Base-by-base conservation (phyloP, 1,140 invertebrate species). In the Phymastichus coffea region DNA sequence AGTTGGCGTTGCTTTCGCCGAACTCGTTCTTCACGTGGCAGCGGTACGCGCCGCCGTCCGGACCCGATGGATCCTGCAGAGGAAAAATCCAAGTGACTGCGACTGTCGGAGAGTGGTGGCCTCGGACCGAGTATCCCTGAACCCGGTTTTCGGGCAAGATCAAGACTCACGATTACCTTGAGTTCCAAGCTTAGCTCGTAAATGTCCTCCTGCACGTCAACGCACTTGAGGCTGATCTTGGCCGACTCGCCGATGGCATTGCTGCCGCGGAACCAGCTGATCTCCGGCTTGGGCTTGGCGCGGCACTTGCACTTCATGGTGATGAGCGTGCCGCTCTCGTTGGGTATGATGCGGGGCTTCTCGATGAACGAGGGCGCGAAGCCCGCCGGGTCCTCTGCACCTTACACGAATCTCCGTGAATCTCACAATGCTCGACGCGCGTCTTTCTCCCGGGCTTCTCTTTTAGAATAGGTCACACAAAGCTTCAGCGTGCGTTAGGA, bases 1-100 rank as follows among this genome's bases (percentile, higher is more conserved):
- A 84, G 80, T 98, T 99, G 37, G 97, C 97, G 78, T 98, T 99
- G 64, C 94, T 95, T 83, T 99, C 96, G 49, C 97, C 97, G 74
- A 89, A 92, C 77, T 96, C 94, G 77, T 99, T 99, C 77, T 93
- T 88, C 9, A 98, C 95, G 76, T 97, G 91, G 81, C 96, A 98
- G 73, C 95, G 90, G 82, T 99, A 99, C 54, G 94, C 93, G 40
- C 97, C 97, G 72, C 95, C 95, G 81, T 99, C 97, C 61, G 91
- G 87, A 70, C 89, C 92, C 48, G 91, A 85, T 54, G 97, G 97
- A 80, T 98, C 95, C 88, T 97, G 77, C 62, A 85, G 77, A 66
- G 58, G 43, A 57, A 56, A 61, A 43, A 33, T n/a, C n/a, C n/a
- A n/a, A n/a, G n/a, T n/a, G n/a, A n/a, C n/a, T n/a, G n/a, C n/a